Conservation (phyloP, 2,797 vertebrate genomes). For the Austrolebias charrua region DNA sequence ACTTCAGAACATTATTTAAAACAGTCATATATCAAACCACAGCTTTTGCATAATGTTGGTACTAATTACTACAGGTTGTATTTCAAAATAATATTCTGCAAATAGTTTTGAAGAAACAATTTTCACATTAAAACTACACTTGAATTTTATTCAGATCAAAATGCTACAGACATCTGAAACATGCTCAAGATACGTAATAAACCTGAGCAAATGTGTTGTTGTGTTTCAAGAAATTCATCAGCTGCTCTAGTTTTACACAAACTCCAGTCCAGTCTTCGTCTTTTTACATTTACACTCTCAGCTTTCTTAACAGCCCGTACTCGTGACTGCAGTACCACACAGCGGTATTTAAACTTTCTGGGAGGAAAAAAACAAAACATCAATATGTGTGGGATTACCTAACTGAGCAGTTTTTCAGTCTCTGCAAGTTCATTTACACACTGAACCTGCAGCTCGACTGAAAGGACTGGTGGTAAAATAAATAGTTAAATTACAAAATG, state of each 20-base stretch:
- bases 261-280: not conserved
- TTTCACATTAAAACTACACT: no score
- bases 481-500: not conserved
- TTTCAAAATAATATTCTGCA: no score
- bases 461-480: not conserved
- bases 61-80: not conserved
- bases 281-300: constrained; percentile 13
- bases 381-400: constrained; percentile 45
- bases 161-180: not conserved
- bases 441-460: constrained; percentile 10
- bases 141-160: no score
- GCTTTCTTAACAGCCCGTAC: constrained; percentile 23
- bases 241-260: not conserved
- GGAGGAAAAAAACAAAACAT: constrained; percentile 8
- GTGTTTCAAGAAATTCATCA: not conserved
- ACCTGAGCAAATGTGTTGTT: not conserved
- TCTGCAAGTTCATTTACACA: constrained; percentile 30
- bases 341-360: constrained; percentile 32
- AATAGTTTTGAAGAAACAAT: no score
- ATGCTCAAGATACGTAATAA: not conserved
- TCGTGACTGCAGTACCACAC: constrained; percentile 35
- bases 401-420: constrained; percentile 29
- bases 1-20: not conserved
- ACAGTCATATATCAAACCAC: no score
- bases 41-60: not conserved